These are phyloP conservation scores for Diuraphis noxia DNA, from an alignment of 1,140 invertebrate genomes.

Conservation along the genomic window DNA sequence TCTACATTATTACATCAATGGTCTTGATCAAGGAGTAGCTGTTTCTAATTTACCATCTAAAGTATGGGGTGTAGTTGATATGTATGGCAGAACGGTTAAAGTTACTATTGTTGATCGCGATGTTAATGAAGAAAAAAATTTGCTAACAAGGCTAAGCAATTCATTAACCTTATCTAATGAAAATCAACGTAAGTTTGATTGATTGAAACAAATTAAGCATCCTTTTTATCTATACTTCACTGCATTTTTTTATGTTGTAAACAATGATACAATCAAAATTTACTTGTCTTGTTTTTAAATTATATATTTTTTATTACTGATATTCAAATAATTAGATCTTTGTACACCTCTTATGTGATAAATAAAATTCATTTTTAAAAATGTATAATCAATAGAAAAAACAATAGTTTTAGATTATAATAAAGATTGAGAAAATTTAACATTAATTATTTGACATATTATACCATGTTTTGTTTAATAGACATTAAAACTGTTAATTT, in stretches of 20 bases:
- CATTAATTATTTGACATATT: neutral
- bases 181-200: slow-evolving; percentile 53
- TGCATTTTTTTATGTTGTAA: neutral
- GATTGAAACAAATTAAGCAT: neutral
- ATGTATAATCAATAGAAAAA: neutral
- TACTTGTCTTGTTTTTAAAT: neutral
- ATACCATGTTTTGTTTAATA: slow-evolving; percentile 55
- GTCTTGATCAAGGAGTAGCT: slow-evolving; percentile 87
- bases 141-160: slow-evolving; percentile 72
- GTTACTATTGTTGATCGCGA: slow-evolving; percentile 82
- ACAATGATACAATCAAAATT: neutral
- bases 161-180: slow-evolving; percentile 60
- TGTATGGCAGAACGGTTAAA: slow-evolving; percentile 96
- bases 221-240: neutral
- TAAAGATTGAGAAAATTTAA: neutral
- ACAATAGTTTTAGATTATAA: neutral
- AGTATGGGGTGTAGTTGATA: slow-evolving; percentile 90
- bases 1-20: slow-evolving; percentile 92
- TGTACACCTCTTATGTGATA: neutral
- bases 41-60: slow-evolving; percentile 74
- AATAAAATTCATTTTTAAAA: neutral
- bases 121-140: slow-evolving; percentile 76
- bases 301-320: neutral
- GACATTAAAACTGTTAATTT: slow-evolving; percentile 57
- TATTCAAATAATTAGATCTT: neutral